Base-by-base conservation (phyloP, 2,888 invertebrate species). In the Nemurella pictetii region DNA sequence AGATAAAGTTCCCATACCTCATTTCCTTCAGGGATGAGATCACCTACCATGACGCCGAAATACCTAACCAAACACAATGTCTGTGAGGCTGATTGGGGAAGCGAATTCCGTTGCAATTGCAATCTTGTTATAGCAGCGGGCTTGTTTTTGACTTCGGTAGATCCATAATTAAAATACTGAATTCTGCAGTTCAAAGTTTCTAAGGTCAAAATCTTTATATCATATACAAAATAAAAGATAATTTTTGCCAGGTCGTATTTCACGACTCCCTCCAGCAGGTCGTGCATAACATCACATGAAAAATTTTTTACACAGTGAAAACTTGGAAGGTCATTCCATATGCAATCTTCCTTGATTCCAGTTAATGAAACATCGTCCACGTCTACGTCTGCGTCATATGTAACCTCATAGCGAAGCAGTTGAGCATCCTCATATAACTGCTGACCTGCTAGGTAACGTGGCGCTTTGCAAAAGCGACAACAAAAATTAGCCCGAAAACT, bases 211-310 rank as follows among this genome's bases (percentile, higher is more conserved):
- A 73, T 86, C 84, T 77, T 84, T 83, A 83, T 87, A 87, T 72
- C 87, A 84, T 27, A 84, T 86, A 74, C 87, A 87, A 27, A 88
- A 72, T 20, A 80, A 81, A 20, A 87, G 85, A 4, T 87, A 27
- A 28, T 84, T 80, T 85, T 87, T 84, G 9, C 86, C 80, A 80
- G 86, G 85, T 88, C 87, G 82, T 87, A 87, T 20, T 77, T 78
- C 73, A 87, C 87, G 20, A 88, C 84, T 0, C 88, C 87, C 35
- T 87, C 87, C 73, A 87, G 87, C 25, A 87, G 3, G 84, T 88
- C 88, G 82, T 88, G 88, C 88, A 88, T 88, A 12, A 87, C 28
- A 83, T 88, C 87, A 15, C 87, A 86, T 80, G 72, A 77, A 27
- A 83, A 83, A 81, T 88, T 88, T 28, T 87, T 85, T 26, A 84